Conservation (phyloP, 2,113 vertebrate genomes). For the Agelaius phoeniceus region DNA sequence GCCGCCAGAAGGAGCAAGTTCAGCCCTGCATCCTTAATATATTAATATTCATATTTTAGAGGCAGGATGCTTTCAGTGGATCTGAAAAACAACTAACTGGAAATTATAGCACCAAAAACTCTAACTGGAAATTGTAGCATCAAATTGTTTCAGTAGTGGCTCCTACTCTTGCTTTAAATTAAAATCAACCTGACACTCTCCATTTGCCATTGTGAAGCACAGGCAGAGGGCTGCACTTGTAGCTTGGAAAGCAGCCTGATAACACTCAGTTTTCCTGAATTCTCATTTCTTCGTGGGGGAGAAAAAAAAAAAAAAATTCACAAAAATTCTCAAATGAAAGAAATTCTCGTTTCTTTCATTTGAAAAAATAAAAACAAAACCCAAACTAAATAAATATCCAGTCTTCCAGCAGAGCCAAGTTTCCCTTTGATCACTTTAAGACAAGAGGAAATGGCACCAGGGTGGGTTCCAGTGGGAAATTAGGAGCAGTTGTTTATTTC, state of each 20-base stretch:
- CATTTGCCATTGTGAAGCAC: not conserved
- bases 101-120: not conserved
- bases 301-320: no score
- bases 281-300: not conserved
- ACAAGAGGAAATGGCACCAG: not conserved
- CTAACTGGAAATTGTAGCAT: not conserved
- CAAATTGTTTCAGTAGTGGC: not conserved
- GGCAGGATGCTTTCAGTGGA: not conserved
- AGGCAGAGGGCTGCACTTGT: not conserved
- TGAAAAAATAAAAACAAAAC: no score
- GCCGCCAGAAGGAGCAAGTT: not conserved
- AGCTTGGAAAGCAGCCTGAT: not conserved
- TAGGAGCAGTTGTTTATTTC: not conserved
- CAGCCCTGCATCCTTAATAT: not conserved
- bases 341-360: no score
- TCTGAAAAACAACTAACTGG: no score
- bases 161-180: not conserved
- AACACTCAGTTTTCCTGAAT: not conserved
- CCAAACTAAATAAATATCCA: not conserved
- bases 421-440: not conserved
- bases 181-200: not conserved
- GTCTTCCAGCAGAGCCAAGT: rapidly evolving
- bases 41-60: not conserved
- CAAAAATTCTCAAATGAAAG: no score
- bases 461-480: not conserved